These are phyloP conservation scores for Laothoe populi DNA, from an alignment of 2,888 invertebrate genomes.

Conservation along the genomic window DNA sequence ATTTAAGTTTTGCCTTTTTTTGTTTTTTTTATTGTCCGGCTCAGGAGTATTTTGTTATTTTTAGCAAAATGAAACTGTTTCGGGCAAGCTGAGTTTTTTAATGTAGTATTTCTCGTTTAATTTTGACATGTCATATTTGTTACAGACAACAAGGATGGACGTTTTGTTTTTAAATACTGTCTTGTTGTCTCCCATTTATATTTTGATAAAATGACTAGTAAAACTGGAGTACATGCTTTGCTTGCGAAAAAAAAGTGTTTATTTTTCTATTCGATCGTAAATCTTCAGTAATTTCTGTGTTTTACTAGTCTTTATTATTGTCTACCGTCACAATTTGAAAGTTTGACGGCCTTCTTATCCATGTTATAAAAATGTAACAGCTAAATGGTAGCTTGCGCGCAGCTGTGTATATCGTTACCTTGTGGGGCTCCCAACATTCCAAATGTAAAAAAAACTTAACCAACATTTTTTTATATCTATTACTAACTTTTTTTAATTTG, in stretches of 20 bases:
- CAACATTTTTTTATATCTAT: constrained; percentile 25
- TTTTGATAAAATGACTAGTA: constrained; percentile 18
- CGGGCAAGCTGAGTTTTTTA: not conserved
- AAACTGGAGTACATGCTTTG: not conserved
- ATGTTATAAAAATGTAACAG: constrained; percentile 67
- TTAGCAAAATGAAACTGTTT: not conserved
- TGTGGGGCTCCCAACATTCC: constrained; percentile 71
- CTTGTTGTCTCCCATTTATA: constrained; percentile 9
- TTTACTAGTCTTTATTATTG: not conserved
- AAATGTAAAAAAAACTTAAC: constrained; percentile 46
- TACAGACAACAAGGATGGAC: constrained; percentile 4
- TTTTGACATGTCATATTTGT: not conserved
- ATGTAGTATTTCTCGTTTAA: not conserved
- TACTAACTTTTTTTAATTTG: constrained; percentile 46
- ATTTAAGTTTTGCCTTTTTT: constrained; percentile 47
- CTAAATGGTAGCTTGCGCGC: constrained; percentile 78
- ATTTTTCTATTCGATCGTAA: not conserved
- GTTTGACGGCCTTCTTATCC: constrained; percentile 31
- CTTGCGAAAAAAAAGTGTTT: too few relatives aligned
- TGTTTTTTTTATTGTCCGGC: constrained; percentile 32
- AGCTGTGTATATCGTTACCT: constrained; percentile 80
- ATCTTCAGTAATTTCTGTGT: not conserved
- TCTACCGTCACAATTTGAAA: constrained; percentile 19
- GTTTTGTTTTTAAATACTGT: not conserved
- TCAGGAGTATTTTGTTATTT: constrained; percentile 11